Evolutionary conservation across 2,113 vertebrate genomes (phyloP).

Genomic region (Sterrhoptilus dennistouni): DNA sequence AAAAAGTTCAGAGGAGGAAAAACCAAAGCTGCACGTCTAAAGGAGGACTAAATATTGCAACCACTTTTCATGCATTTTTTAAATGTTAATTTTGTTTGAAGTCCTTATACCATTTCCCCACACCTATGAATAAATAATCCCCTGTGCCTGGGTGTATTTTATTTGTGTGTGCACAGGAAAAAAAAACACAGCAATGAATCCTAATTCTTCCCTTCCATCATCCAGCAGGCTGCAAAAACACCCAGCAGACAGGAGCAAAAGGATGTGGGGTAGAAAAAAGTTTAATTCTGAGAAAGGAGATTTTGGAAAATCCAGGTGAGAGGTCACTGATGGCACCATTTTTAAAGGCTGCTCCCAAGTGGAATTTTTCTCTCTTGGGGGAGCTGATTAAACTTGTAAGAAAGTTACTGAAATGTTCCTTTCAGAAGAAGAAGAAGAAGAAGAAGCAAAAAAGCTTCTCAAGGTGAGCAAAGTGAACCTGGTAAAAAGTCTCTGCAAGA

Average conservation of each 20-base stretch:
- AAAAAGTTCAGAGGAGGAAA: neutral
- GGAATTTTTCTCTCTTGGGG: neutral
- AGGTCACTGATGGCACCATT: neutral
- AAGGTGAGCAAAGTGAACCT: neutral
- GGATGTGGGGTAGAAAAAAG: neutral
- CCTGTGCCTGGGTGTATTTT: neutral
- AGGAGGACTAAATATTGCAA: conserved; percentile 63
- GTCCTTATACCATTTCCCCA: conserved; percentile 64
- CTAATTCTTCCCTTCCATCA: conserved; percentile 12
- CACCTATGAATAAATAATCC: conserved; percentile 71
- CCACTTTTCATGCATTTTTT: conserved; percentile 72
- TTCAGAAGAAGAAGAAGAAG: neutral
- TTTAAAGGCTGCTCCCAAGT: neutral
- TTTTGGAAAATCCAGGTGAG: neutral
- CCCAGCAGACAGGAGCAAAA: neutral
- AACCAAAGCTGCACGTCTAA: conserved; percentile 23
- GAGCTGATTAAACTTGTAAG: neutral
- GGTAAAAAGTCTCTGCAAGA: neutral
- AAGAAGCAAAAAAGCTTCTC: neutral
- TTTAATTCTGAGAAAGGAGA: neutral
- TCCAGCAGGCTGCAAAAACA: conserved; percentile 25
- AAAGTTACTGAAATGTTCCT: neutral
- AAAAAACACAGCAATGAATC: conserved; percentile 50
- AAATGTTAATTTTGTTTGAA: conserved; percentile 73
- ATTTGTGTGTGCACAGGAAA: conserved; percentile 5